Percentiles rank a stretch among this genome's conserved stretches.
These are phyloP conservation scores for Chloroclystis v-ata DNA, from an alignment of 2,888 invertebrate species.

Conservation along the genomic window DNA sequence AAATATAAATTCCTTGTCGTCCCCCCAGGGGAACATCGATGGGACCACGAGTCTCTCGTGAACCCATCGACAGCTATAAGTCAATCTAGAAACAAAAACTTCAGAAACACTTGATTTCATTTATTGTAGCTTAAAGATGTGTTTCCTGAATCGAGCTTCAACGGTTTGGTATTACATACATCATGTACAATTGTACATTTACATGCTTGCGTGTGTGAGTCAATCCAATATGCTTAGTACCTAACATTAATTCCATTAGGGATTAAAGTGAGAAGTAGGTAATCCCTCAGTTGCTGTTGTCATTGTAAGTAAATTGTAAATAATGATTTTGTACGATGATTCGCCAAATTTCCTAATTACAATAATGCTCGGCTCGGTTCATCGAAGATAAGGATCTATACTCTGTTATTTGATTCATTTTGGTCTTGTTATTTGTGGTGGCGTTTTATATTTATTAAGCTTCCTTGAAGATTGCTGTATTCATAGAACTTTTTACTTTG, in stretches of 20 bases:
- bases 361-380: slow-evolving; percentile 37
- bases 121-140: too few species aligned
- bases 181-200: background rate
- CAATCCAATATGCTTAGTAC: slow-evolving; percentile 42
- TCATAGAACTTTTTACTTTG: too few species aligned
- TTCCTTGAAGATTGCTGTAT: too few species aligned
- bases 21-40: too few species aligned
- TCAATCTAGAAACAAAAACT: too few species aligned
- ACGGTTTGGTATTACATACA: background rate
- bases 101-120: too few species aligned
- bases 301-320: slow-evolving; percentile 49
- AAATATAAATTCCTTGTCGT: too few species aligned
- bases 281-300: slow-evolving; percentile 32
- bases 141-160: too few species aligned
- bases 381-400: slow-evolving; percentile 40
- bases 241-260: slow-evolving; percentile 43
- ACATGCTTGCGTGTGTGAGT: slow-evolving; percentile 35
- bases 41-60: too few species aligned
- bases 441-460: background rate
- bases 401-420: slow-evolving; percentile 35
- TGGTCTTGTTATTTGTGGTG: background rate
- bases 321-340: slow-evolving; percentile 61
- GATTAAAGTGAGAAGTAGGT: slow-evolving; percentile 42
- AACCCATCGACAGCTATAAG: too few species aligned
- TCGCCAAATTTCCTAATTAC: slow-evolving; percentile 64